These are phyloP conservation scores for Hypsopygia costalis DNA, from an alignment of 2,888 invertebrate genomes.

Conservation along the genomic window DNA sequence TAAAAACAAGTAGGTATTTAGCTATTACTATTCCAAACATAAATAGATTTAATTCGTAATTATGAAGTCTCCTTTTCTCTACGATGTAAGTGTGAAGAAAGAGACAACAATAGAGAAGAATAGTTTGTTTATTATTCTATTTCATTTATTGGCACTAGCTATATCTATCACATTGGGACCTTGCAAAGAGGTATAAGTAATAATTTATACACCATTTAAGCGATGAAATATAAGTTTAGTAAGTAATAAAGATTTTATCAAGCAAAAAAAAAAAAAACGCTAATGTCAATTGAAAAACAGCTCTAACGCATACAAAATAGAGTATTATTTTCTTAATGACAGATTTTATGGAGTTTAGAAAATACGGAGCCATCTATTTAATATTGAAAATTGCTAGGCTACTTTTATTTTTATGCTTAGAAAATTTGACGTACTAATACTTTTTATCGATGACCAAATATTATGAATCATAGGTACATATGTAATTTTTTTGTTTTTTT, in stretches of 20 bases:
- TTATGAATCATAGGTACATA: no score
- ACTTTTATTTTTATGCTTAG: not conserved
- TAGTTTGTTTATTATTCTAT: conserved; percentile 20
- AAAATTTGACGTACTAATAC: no score
- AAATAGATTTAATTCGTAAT: not conserved
- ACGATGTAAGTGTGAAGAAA: no score
- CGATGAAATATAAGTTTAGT: not conserved
- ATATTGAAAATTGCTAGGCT: conserved; percentile 1
- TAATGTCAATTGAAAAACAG: not conserved
- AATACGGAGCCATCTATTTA: not conserved
- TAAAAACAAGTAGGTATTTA: no score
- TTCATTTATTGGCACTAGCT: conserved; percentile 66
- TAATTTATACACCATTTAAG: conserved; percentile 12
- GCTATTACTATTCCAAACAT: not conserved
- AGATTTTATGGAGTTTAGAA: not conserved
- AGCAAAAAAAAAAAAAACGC: not conserved
- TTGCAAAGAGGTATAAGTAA: conserved; percentile 35
- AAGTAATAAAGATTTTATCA: not conserved
- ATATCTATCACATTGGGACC: conserved; percentile 67
- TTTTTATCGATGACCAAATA: no score
- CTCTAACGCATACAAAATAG: conserved; percentile 5
- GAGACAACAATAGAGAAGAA: no score
- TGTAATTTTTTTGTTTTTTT: no score
- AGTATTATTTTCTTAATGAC: conserved; percentile 2
- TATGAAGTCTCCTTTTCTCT: not conserved